Conservation (phyloP, 2,113 vertebrate genomes). For the Platichthys flesus region DNA sequence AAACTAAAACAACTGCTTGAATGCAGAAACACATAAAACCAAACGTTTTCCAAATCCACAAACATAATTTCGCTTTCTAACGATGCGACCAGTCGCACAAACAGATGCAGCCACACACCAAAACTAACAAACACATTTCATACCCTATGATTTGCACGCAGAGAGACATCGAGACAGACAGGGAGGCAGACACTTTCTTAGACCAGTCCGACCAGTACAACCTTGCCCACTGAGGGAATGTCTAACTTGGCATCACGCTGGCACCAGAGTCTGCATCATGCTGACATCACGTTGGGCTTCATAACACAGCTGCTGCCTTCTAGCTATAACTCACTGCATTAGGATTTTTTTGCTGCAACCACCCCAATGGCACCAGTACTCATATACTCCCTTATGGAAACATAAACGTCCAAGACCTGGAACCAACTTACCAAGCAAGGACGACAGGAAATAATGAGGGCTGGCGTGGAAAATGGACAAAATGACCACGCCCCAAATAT, state of each 20-base stretch:
- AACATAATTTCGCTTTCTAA: slow-evolving; percentile 27
- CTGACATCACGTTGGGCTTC: slow-evolving; percentile 31
- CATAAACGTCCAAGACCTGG: slow-evolving; percentile 41
- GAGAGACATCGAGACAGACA: background rate
- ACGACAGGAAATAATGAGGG: background rate
- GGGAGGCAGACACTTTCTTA: slow-evolving; percentile 4
- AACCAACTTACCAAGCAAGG: background rate
- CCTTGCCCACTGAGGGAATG: background rate
- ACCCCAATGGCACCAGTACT: background rate
- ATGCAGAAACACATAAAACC: slow-evolving; percentile 5
- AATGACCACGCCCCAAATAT: background rate
- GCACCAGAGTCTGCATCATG: background rate
- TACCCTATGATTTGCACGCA: slow-evolving; percentile 23
- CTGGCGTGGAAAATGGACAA: slow-evolving; percentile 22
- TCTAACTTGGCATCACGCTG: slow-evolving; percentile 17
- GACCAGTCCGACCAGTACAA: slow-evolving; percentile 25
- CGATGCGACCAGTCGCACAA: slow-evolving; percentile 25
- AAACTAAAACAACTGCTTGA: background rate
- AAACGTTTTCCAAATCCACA: slow-evolving; percentile 25
- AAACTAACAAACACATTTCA: slow-evolving; percentile 44
- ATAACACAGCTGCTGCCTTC: slow-evolving; percentile 59
- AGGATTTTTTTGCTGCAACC: slow-evolving; percentile 23
- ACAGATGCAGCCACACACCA: slow-evolving; percentile 42
- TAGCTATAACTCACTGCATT: slow-evolving; percentile 27
- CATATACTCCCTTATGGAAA: slow-evolving; percentile 43